Conservation (phyloP, 2,888 invertebrate species). For the Dyspetes luteomarginatus region DNA sequence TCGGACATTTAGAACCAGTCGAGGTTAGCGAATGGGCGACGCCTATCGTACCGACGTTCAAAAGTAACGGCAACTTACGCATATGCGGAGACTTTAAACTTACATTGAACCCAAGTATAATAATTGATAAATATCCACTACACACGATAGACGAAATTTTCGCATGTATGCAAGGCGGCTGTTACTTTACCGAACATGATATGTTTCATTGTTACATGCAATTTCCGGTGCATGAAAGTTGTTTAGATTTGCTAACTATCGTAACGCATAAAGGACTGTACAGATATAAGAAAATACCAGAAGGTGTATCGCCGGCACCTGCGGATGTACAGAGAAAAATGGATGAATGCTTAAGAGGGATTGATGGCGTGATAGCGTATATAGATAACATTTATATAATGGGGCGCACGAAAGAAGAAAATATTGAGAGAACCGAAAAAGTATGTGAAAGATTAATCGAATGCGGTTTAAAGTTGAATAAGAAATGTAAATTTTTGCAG, state of each 20-base stretch:
- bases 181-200: conserved; percentile 13
- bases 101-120: conserved; percentile 59
- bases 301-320: background rate
- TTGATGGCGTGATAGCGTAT: conserved; percentile 17
- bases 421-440: conserved; percentile 21
- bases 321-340: too few relatives aligned
- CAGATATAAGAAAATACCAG: background rate
- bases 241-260: background rate
- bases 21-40: conserved; percentile 47
- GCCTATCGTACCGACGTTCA: conserved; percentile 40
- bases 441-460: conserved; percentile 35
- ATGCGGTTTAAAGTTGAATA: conserved; percentile 29
- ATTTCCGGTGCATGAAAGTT: background rate
- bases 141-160: conserved; percentile 6
- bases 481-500: conserved; percentile 73
- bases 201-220: conserved; percentile 21
- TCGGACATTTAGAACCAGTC: conserved; percentile 64
- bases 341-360: conserved; percentile 53
- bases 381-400: conserved; percentile 50
- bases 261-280: background rate
- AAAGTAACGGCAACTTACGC: conserved; percentile 67
- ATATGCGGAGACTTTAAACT: conserved; percentile 70
- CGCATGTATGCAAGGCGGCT: background rate
- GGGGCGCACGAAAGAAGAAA: conserved; percentile 28
- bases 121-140: conserved; percentile 47